Percentiles rank a stretch among this genome's conserved stretches.
Conservation (phyloP, 2,888 invertebrate species). For the Rhagonycha fulva region DNA sequence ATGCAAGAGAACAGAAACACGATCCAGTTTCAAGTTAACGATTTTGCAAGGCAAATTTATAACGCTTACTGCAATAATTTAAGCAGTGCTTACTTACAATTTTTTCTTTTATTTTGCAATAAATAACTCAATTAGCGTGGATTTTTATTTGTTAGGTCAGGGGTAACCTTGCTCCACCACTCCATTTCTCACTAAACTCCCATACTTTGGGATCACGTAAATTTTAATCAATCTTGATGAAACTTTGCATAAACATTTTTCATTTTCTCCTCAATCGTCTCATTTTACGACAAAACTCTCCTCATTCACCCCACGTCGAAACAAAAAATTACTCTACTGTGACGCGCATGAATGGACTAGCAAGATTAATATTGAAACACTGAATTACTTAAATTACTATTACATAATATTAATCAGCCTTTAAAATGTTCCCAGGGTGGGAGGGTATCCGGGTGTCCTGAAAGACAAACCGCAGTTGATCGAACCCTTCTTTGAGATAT, state of each 20-base stretch:
- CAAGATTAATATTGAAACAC: no score
- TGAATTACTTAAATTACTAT: no score
- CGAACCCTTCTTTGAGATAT: not conserved
- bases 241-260: no score
- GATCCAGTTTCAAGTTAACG: constrained; percentile 1
- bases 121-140: not conserved
- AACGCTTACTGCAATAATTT: not conserved
- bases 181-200: not conserved
- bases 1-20: constrained; percentile 38
- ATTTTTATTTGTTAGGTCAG: not conserved
- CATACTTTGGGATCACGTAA: not conserved
- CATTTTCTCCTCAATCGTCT: no score
- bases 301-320: no score
- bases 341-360: no score
- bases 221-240: no score
- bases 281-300: no score
- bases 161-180: no score
- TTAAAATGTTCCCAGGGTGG: not conserved
- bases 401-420: no score
- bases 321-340: no score
- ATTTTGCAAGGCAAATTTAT: constrained; percentile 14
- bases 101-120: not conserved
- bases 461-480: not conserved
- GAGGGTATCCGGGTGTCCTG: not conserved
- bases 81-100: not conserved